Conservation (phyloP, 2,888 invertebrate species). For the Allolobophora icterica region DNA sequence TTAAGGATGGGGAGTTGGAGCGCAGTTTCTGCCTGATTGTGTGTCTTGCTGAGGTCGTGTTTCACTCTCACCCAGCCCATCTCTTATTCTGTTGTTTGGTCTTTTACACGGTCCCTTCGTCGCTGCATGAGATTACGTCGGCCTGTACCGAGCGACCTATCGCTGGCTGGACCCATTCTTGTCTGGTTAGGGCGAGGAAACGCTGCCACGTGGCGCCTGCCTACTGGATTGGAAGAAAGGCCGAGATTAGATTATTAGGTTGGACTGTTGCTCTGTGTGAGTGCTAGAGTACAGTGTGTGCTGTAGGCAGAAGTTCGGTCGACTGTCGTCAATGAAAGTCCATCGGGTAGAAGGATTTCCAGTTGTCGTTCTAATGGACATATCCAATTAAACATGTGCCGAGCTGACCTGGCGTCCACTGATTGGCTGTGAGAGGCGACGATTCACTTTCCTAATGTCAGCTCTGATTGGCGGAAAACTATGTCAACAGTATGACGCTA, state of each 20-base stretch:
- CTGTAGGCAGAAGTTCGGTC: neutral
- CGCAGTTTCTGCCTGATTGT: no score
- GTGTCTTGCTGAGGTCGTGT: no score
- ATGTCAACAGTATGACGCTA: neutral
- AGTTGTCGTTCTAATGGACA: no score
- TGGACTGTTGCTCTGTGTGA: no score
- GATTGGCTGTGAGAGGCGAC: neutral
- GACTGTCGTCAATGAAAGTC: neutral
- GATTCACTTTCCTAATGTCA: neutral
- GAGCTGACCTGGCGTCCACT: neutral
- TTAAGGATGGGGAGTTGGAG: neutral
- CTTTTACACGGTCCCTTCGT: neutral
- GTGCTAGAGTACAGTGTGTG: neutral
- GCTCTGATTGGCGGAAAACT: neutral
- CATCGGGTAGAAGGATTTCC: no score
- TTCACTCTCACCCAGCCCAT: no score
- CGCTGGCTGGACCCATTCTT: neutral
- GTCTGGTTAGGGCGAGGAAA: neutral
- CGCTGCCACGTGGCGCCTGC: neutral
- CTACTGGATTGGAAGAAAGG: neutral
- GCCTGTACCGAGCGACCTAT: constrained; percentile 5
- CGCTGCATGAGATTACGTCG: neutral
- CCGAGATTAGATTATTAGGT: neutral
- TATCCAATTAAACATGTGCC: neutral
- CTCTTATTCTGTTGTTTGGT: neutral